phyloP scores from a whole-genome alignment of 2,113 vertebrate species.

The Leptobrachium leishanense region DNA sequence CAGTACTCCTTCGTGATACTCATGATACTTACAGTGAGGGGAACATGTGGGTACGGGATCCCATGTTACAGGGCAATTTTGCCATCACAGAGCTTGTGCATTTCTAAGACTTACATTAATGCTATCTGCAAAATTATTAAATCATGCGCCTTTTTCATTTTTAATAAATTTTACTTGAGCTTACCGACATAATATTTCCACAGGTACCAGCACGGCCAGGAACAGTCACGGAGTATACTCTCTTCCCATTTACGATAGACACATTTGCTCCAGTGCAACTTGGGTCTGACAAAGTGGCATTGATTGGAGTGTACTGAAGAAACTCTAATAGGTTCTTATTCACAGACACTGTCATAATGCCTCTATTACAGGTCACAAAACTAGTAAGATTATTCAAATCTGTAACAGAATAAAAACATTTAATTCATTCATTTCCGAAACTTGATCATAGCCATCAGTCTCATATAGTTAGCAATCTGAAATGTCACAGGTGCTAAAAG shows the following conservation, averaged over 20 bases:
- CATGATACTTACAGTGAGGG: no score
- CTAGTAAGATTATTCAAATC: not conserved
- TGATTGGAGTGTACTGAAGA: slow-evolving; percentile 18
- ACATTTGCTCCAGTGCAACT: slow-evolving; percentile 6
- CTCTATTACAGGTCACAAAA: not conserved
- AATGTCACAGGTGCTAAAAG: not conserved
- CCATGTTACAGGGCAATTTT: no score
- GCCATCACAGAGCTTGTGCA: no score
- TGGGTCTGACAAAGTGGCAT: slow-evolving; percentile 1
- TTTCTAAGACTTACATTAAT: no score
- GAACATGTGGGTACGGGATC: no score
- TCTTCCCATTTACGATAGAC: not conserved
- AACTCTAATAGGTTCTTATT: slow-evolving; percentile 27
- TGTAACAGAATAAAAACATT: not conserved
- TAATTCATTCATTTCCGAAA: not conserved
- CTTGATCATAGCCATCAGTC: not conserved
- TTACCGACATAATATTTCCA: slow-evolving; percentile 18
- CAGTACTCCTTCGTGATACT: no score
- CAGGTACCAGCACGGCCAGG: not conserved
- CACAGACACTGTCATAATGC: slow-evolving; percentile 32
- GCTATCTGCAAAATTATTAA: no score
- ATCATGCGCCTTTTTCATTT: no score
- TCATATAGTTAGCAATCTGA: no score
- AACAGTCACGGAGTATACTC: slow-evolving; percentile 27
- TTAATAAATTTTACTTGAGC: not conserved